These are phyloP conservation scores for Chaetura pelagica DNA, from an alignment of 2,113 vertebrate genomes.

Conservation along the genomic window DNA sequence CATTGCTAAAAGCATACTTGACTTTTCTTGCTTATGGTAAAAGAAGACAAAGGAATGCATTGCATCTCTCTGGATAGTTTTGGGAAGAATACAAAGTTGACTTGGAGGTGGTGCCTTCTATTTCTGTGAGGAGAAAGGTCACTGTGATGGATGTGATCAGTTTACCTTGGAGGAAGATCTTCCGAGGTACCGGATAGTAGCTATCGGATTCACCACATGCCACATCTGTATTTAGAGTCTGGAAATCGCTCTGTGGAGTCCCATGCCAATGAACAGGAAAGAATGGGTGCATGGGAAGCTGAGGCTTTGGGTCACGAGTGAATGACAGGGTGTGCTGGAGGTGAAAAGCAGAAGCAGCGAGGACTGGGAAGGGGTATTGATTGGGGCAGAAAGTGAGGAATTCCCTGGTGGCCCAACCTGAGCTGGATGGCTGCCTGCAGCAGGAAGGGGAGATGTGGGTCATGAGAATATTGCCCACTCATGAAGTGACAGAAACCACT, in stretches of 20 bases:
- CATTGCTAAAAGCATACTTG: neutral
- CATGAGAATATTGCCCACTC: neutral
- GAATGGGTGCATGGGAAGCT: neutral
- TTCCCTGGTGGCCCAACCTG: neutral
- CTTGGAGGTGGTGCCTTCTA: neutral
- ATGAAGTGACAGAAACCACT: neutral
- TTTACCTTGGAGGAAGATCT: neutral
- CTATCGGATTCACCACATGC: constrained; percentile 21
- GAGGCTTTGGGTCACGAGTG: neutral
- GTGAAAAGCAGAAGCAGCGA: neutral
- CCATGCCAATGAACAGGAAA: neutral
- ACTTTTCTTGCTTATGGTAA: neutral
- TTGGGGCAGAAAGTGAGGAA: neutral
- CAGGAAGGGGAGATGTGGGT: neutral
- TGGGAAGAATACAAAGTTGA: neutral
- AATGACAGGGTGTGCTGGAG: neutral
- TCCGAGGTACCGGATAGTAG: neutral
- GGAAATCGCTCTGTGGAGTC: neutral
- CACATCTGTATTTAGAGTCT: constrained; percentile 1
- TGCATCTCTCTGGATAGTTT: neutral
- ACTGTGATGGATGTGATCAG: neutral
- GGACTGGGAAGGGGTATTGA: neutral
- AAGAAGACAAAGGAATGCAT: neutral
- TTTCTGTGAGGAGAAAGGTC: neutral
- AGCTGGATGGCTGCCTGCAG: neutral